Evolutionary conservation across 1,140 invertebrate genomes (phyloP).

Genomic region (Drosophila parvula): DNA sequence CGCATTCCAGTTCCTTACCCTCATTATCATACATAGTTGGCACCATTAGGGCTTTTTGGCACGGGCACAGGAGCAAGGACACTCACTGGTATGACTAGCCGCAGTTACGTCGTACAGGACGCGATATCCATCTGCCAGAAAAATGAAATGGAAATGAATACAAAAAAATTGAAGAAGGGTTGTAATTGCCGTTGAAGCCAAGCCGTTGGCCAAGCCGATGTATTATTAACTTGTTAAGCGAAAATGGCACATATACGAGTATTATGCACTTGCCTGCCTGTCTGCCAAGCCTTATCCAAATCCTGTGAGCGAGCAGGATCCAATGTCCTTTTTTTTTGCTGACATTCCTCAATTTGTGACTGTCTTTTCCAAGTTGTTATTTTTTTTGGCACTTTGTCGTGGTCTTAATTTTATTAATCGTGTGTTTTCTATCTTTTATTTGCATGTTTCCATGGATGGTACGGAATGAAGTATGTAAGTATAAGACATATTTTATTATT

Average conservation of each 20-base stretch:
- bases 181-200: constrained; percentile 73
- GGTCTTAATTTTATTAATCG: constrained; percentile 25
- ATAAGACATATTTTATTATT: neutral
- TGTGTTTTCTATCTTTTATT: constrained; percentile 24
- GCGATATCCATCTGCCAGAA: constrained; percentile 65
- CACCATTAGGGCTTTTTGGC: constrained; percentile 72
- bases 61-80: constrained; percentile 59
- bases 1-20: constrained; percentile 70
- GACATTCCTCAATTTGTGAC: constrained; percentile 38
- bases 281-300: constrained; percentile 28
- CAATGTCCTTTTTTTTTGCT: constrained; percentile 6
- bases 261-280: constrained; percentile 37
- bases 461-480: constrained; percentile 56
- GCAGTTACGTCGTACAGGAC: constrained; percentile 21
- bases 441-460: constrained; percentile 17
- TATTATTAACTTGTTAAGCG: constrained; percentile 77
- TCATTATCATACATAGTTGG: constrained; percentile 78
- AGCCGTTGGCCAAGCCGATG: constrained; percentile 32
- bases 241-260: constrained; percentile 53
- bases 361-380: constrained; percentile 16
- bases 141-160: constrained; percentile 28
- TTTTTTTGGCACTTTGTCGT: constrained; percentile 14
- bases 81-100: constrained; percentile 43
- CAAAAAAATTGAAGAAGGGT: constrained; percentile 16
- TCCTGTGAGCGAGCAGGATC: constrained; percentile 24